Percentiles rank a stretch among this genome's conserved stretches.
These are phyloP conservation scores for Sinohyriopsis cumingii DNA, from an alignment of 2,888 invertebrate species.

Conservation along the genomic window DNA sequence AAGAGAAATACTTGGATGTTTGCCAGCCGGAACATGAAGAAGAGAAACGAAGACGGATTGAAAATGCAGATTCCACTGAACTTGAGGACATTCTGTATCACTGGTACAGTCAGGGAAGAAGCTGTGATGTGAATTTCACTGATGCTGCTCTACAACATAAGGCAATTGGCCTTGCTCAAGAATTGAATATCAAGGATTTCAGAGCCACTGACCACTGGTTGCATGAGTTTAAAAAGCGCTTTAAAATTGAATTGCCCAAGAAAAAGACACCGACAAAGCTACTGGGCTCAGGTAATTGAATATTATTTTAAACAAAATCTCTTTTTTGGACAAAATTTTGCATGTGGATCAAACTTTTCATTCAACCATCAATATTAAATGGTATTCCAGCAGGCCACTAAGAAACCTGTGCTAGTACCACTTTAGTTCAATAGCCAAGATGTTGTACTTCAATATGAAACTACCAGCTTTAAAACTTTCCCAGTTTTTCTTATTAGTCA, in stretches of 20 bases:
- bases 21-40: neutral
- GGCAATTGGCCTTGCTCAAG: conserved; percentile 8
- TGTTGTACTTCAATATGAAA: no score
- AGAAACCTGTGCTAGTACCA: no score
- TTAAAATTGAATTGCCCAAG: conserved; percentile 3
- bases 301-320: no score
- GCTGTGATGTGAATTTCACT: conserved; percentile 11
- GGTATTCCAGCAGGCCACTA: no score
- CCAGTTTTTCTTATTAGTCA: no score
- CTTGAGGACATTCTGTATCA: conserved; percentile 21
- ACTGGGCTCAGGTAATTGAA: no score
- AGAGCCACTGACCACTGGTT: conserved; percentile 8
- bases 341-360: no score
- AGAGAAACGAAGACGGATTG: conserved; percentile 1
- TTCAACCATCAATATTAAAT: no score
- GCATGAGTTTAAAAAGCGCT: conserved; percentile 9
- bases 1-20: conserved; percentile 16
- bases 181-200: conserved; percentile 11
- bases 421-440: no score
- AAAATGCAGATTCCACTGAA: conserved; percentile 7
- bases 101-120: conserved; percentile 10
- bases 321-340: no score
- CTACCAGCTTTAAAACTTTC: no score
- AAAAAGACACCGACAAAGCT: no score
- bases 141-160: conserved; percentile 11